Percentiles rank a stretch among this genome's conserved stretches.
These are phyloP conservation scores for Lophius americanus DNA, from an alignment of 2,797 vertebrate genomes.

Conservation along the genomic window DNA sequence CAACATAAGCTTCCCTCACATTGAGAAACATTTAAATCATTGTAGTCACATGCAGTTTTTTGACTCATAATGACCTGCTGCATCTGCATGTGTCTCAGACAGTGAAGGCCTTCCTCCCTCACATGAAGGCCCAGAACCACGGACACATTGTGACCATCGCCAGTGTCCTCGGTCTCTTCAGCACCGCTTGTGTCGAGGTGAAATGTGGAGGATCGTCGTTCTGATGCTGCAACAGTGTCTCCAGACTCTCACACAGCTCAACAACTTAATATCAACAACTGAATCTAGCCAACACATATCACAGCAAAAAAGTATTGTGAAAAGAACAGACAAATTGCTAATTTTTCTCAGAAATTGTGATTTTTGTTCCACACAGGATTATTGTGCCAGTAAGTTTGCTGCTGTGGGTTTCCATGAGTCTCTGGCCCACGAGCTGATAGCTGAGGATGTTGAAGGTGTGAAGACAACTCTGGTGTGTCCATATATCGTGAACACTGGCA, in stretches of 20 bases:
- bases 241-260: background rate
- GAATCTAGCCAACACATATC: background rate
- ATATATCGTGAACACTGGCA: slow-evolving; percentile 76
- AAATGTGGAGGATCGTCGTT: slow-evolving; percentile 10
- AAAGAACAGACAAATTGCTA: background rate
- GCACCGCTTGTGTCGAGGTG: slow-evolving; percentile 75
- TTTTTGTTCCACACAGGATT: slow-evolving; percentile 62
- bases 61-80: slow-evolving; percentile 4
- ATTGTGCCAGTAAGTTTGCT: slow-evolving; percentile 81
- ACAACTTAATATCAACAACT: no score
- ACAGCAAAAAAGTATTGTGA: background rate
- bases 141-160: slow-evolving; percentile 71
- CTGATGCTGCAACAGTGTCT: no score
- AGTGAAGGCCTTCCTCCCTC: slow-evolving; percentile 75
- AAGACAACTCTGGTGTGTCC: slow-evolving; percentile 79
- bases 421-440: slow-evolving; percentile 76
- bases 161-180: slow-evolving; percentile 74
- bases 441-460: slow-evolving; percentile 69
- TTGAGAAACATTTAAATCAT: slow-evolving; percentile 42
- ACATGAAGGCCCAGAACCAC: slow-evolving; percentile 68
- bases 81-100: slow-evolving; percentile 57
- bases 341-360: background rate
- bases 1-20: slow-evolving; percentile 31
- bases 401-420: slow-evolving; percentile 81
- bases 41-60: slow-evolving; percentile 15